Base-by-base conservation (phyloP, 2,797 vertebrate genomes). In the Amblyraja radiata region DNA sequence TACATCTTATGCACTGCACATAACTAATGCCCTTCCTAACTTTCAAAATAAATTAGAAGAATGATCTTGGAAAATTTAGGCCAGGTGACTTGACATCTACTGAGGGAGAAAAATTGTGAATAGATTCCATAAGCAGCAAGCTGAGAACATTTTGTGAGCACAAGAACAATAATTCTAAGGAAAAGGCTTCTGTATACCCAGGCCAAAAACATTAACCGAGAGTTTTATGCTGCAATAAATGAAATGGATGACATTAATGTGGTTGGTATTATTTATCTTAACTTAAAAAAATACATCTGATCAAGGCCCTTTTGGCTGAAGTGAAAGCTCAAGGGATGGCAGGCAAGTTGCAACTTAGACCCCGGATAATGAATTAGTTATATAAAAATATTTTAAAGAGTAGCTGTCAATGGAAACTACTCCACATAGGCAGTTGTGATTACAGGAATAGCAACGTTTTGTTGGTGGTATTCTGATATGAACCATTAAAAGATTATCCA, bases 41-140 rank as follows among this genome's bases (percentile, higher is more conserved):
- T 76, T 92, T 92, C 46, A 76, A 74, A 46, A 54, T 39, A 92
- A 76, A 58, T 92, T 28, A 74, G 71, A 74, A 92, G 71, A 74
- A 92, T 92, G 39, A 39, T 58, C 23, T 74, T 92, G 71, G 71
- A 71, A 92, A 92, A 76, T 92, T 88, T 39, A 91, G 88, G 68
- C 36, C 36, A 13, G 36, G 21, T 25, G 73, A 23, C 25, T 76
- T 76, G 71, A 46, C 46, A 92, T 76, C 25, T 76, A n/a, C 84
- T 76, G 90, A 6, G 39, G 68, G 25, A 76, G 90, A 92, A 58
- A 92, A 74, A 92, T 58, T 76, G 90, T 0, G 71, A 92, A 36
- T 76, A 13, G 39, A 92, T 74, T 92, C 36, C 14, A n/a, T 46
- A n/a, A 91, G 90, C 23, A 74, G 71, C 39, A 74, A 76, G 73